Evolutionary conservation across 1,140 invertebrate genomes (phyloP).

Genomic region (Branchinecta lindahli): DNA sequence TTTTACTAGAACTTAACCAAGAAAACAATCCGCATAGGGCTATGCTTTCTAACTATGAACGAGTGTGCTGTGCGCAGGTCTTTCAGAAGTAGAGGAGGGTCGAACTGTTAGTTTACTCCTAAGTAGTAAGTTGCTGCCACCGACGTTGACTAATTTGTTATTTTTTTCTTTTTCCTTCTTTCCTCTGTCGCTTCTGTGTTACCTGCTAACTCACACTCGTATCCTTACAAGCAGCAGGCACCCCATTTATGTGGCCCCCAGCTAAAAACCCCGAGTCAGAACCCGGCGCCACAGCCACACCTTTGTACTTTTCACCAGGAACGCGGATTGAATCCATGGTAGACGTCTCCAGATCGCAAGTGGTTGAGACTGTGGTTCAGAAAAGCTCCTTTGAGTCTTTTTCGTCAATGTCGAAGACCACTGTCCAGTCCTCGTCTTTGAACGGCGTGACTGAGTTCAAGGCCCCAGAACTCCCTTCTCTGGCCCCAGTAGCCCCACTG

Average conservation of each 20-base stretch:
- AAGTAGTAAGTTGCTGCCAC: too few relatives aligned
- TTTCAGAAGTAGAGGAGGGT: constrained; percentile 10
- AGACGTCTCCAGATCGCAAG: background rate
- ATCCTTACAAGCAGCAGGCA: background rate
- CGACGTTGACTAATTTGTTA: background rate
- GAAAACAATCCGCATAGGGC: background rate
- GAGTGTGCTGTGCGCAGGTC: background rate
- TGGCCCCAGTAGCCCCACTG: too few relatives aligned
- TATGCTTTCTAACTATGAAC: constrained; percentile 7
- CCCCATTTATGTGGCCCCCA: background rate
- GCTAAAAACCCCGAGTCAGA: constrained; percentile 6
- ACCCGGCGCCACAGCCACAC: constrained; percentile 11
- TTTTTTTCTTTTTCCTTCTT: background rate
- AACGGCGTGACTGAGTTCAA: too few relatives aligned
- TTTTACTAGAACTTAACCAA: background rate
- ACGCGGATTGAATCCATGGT: background rate
- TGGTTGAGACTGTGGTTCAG: background rate
- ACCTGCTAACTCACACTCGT: constrained; percentile 2
- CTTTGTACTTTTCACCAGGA: constrained; percentile 12
- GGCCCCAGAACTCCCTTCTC: too few relatives aligned
- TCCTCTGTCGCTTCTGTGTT: constrained; percentile 3
- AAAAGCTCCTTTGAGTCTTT: background rate
- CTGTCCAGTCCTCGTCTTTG: background rate
- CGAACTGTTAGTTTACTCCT: too few relatives aligned
- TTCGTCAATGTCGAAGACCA: constrained; percentile 2